Conservation (phyloP, 2,797 vertebrate genomes). For the Telmatherina bonti region DNA sequence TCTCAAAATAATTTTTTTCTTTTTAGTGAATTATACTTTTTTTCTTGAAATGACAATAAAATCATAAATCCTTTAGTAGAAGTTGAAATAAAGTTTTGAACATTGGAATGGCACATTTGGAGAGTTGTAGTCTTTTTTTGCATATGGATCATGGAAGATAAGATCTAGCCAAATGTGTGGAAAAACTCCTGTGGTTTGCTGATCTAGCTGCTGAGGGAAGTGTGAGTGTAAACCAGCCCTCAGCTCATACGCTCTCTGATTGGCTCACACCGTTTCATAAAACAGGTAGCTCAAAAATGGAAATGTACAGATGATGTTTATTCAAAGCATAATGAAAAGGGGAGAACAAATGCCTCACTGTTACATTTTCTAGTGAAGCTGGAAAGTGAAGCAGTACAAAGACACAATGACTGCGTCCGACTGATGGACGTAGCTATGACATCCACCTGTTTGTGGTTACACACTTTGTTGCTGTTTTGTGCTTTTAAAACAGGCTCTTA, state of each 20-base stretch:
- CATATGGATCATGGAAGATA: conserved; percentile 27
- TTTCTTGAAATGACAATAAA: neutral
- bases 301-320: conserved; percentile 19
- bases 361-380: neutral
- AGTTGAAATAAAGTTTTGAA: neutral
- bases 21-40: too few relatives aligned
- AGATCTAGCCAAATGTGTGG: conserved; percentile 40
- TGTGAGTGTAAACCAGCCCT: conserved; percentile 54
- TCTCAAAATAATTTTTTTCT: too few relatives aligned
- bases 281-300: neutral
- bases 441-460: neutral
- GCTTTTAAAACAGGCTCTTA: neutral
- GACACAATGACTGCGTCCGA: neutral
- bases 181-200: conserved; percentile 23
- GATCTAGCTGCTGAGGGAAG: conserved; percentile 20
- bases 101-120: neutral
- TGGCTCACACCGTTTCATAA: conserved; percentile 1
- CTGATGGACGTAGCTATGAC: neutral
- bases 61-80: neutral
- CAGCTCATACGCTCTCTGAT: conserved; percentile 6
- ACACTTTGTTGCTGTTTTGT: neutral
- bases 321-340: neutral
- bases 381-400: neutral
- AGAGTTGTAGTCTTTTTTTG: neutral
- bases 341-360: neutral